These are phyloP conservation scores for Triplophysa yarkandensis DNA, from an alignment of 2,797 vertebrate species.

Conservation along the genomic window DNA sequence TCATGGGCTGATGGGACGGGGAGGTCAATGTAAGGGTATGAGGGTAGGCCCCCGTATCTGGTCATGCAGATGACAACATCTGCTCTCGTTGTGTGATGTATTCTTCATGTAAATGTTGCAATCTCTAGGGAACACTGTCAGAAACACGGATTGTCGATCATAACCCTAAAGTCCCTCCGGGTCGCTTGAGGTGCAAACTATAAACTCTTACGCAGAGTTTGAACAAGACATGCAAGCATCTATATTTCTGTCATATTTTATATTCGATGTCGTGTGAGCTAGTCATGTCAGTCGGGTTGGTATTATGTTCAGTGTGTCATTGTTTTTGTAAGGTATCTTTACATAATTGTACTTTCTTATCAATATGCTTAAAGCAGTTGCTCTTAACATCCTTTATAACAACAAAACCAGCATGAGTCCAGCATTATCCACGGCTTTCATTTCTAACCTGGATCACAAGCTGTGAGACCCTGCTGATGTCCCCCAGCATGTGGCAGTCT, in stretches of 20 bases:
- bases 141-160: background rate
- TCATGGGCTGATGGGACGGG: background rate
- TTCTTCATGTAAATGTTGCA: background rate
- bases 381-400: background rate
- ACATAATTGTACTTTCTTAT: background rate
- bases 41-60: background rate
- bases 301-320: background rate
- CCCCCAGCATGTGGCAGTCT: background rate
- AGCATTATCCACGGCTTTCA: background rate
- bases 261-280: background rate
- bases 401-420: slow-evolving; percentile 2
- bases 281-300: background rate
- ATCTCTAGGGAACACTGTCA: background rate
- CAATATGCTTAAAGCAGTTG: background rate
- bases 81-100: background rate
- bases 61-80: background rate
- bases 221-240: background rate
- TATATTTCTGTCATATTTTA: background rate
- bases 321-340: background rate
- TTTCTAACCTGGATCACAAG: background rate
- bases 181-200: background rate
- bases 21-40: background rate
- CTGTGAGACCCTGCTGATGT: background rate
- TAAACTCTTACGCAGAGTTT: background rate
- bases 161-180: background rate